phyloP scores from a whole-genome alignment of 2,113 vertebrate species.

The Pao palembangensis region DNA sequence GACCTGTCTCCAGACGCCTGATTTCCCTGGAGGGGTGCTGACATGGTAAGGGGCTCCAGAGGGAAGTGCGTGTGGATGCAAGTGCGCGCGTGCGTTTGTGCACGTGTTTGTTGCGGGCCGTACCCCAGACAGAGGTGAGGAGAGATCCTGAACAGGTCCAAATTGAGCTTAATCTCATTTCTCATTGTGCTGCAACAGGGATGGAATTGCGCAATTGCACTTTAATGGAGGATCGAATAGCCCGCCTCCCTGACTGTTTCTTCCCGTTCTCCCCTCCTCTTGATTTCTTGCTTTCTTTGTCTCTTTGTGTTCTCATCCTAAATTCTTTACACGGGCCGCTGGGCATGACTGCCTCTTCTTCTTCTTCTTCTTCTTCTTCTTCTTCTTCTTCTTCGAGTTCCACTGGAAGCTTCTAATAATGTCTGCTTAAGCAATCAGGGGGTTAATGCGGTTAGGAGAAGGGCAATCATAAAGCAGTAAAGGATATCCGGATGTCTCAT shows the following conservation, averaged over 20 bases:
- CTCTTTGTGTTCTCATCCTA: slow-evolving; percentile 56
- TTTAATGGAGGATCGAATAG: slow-evolving; percentile 74
- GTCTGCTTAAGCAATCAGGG: slow-evolving; percentile 74
- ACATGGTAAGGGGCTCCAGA: slow-evolving; percentile 72
- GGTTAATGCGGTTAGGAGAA: slow-evolving; percentile 74
- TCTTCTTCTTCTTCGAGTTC: slow-evolving; percentile 54
- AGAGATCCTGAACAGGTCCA: slow-evolving; percentile 77
- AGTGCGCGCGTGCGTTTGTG: slow-evolving; percentile 15
- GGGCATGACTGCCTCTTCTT: slow-evolving; percentile 64
- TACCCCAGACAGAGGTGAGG: slow-evolving; percentile 77
- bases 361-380: slow-evolving; percentile 60
- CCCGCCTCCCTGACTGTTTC: slow-evolving; percentile 7
- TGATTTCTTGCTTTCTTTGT: slow-evolving; percentile 12
- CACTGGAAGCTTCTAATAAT: slow-evolving; percentile 74
- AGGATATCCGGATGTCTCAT: slow-evolving; percentile 62
- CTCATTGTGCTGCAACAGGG: slow-evolving; percentile 77
- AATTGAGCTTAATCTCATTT: slow-evolving; percentile 84
- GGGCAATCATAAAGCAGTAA: slow-evolving; percentile 77
- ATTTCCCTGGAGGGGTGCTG: slow-evolving; percentile 81
- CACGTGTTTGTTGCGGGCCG: slow-evolving; percentile 34
- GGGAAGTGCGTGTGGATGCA: slow-evolving; percentile 50
- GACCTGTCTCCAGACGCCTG: slow-evolving; percentile 82
- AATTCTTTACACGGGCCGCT: slow-evolving; percentile 53
- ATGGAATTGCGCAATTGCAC: slow-evolving; percentile 80
- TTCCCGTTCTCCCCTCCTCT: slow-evolving; percentile 13